Percentiles rank a stretch among this genome's conserved stretches.
These are phyloP conservation scores for Drosophila dunni DNA, from an alignment of 1,140 invertebrate genomes.

Conservation along the genomic window DNA sequence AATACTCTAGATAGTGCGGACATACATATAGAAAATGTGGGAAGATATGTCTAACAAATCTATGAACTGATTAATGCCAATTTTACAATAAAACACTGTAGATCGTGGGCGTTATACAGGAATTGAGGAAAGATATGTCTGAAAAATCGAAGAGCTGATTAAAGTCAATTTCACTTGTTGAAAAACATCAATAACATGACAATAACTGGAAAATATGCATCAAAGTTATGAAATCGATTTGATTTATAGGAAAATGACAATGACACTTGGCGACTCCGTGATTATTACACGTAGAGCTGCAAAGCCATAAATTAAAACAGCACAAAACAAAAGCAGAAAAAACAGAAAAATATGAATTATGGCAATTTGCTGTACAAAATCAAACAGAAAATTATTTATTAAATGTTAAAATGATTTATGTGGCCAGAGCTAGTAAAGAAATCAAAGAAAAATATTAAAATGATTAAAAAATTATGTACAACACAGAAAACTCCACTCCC, in stretches of 20 bases:
- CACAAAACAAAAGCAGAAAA: neutral
- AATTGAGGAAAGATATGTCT: neutral
- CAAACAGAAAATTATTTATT: neutral
- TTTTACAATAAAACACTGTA: no score
- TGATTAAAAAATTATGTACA: neutral
- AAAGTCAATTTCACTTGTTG: no score
- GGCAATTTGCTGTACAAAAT: constrained; percentile 5
- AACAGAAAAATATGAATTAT: neutral
- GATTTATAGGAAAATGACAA: neutral
- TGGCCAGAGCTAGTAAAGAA: neutral
- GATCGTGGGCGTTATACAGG: no score
- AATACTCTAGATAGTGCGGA: no score
- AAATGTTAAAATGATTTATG: no score
- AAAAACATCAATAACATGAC: neutral
- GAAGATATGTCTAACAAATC: no score
- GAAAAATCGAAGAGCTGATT: neutral
- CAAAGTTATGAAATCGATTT: neutral
- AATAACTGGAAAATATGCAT: neutral
- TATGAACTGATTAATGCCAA: no score
- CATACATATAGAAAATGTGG: no score
- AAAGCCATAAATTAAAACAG: constrained; percentile 10
- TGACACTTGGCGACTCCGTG: neutral
- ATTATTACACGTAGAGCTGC: neutral
- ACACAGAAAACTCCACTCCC: neutral
- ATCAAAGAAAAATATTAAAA: neutral